Percentiles rank a stretch among this genome's conserved stretches.
Evolutionary conservation across 2,797 vertebrate species (phyloP).

Genomic region (Xenops minutus): DNA sequence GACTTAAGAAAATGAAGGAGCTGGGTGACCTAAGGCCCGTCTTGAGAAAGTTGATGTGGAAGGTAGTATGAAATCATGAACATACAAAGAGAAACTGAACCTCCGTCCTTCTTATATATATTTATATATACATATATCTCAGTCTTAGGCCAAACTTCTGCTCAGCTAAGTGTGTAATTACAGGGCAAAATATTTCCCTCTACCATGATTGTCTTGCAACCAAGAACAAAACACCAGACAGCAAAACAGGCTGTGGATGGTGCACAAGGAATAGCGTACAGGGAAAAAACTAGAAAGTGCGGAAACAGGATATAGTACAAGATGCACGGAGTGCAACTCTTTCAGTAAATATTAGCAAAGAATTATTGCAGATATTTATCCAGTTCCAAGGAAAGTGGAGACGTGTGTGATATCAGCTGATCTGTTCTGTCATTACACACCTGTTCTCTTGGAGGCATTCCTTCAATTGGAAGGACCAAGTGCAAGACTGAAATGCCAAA

Average conservation of each 20-base stretch:
- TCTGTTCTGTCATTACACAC: background rate
- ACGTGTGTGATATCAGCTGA: background rate
- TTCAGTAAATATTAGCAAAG: conserved; percentile 13
- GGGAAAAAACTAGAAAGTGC: background rate
- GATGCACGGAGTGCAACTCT: background rate
- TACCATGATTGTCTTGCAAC: background rate
- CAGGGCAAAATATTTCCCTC: background rate
- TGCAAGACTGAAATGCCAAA: background rate
- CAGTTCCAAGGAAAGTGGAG: background rate
- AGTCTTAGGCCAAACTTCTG: background rate
- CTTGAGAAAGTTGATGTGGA: background rate
- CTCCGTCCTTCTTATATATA: background rate
- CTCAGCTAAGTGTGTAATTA: background rate
- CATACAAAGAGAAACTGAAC: background rate
- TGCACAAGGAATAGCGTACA: background rate
- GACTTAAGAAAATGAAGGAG: background rate
- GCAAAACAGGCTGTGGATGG: background rate
- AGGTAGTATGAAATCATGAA: background rate
- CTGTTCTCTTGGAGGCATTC: background rate
- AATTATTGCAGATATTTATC: background rate
- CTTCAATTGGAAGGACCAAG: background rate
- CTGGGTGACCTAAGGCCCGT: background rate
- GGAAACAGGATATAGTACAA: background rate
- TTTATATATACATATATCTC: background rate
- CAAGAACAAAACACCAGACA: background rate